phyloP scores from a whole-genome alignment of 1,140 invertebrate genomes.

The Zaprionus tsacasi region DNA sequence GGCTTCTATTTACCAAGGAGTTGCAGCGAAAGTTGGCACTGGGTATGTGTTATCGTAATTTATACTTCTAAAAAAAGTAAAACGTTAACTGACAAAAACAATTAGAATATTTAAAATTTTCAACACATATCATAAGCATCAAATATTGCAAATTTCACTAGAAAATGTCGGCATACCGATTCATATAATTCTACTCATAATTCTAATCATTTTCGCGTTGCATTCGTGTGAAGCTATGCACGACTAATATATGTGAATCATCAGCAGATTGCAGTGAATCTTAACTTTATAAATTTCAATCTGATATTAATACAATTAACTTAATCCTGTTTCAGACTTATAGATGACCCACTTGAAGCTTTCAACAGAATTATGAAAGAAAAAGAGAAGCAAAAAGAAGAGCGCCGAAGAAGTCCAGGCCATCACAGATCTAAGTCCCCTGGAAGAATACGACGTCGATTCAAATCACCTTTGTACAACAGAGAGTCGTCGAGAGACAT shows the following conservation, averaged over 20 bases:
- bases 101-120: no score
- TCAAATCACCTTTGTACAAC: conserved; percentile 63
- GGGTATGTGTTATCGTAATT: conserved; percentile 56
- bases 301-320: not conserved
- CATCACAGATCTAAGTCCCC: conserved; percentile 72
- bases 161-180: no score
- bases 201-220: no score
- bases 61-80: no score
- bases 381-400: conserved; percentile 90
- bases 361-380: conserved; percentile 93
- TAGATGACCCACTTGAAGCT: conserved; percentile 92
- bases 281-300: not conserved
- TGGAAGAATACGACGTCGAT: conserved; percentile 64
- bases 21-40: conserved; percentile 78
- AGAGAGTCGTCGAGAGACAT: conserved; percentile 53
- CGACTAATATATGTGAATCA: no score
- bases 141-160: no score
- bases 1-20: conserved; percentile 81
- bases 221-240: no score
- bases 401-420: conserved; percentile 84
- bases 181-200: no score
- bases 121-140: no score
- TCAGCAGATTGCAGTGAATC: no score
- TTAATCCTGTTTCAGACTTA: conserved; percentile 85
- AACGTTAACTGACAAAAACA: no score